Conservation (phyloP, 2,888 invertebrate genomes). For the Pediacus dermestoides region DNA sequence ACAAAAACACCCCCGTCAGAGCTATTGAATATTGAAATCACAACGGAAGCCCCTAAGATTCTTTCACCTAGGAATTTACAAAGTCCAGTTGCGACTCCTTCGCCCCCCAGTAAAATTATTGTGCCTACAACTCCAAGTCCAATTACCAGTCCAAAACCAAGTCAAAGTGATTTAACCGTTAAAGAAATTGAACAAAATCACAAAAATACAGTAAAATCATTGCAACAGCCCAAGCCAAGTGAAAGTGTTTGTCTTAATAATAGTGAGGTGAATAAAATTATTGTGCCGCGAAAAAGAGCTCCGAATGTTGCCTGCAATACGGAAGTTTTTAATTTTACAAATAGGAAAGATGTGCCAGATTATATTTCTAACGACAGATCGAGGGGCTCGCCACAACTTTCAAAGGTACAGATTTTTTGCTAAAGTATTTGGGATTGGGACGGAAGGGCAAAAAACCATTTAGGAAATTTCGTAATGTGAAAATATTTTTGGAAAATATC, state of each 20-base stretch:
- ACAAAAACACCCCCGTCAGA: constrained; percentile 10
- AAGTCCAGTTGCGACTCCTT: constrained; percentile 20
- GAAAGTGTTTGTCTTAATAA: constrained; percentile 49
- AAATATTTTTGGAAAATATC: too few relatives aligned
- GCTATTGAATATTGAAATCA: constrained; percentile 2
- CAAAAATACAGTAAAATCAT: constrained; percentile 63
- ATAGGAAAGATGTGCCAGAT: constrained; percentile 82
- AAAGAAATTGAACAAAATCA: constrained; percentile 67
- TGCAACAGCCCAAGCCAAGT: constrained; percentile 48
- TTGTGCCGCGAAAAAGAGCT: constrained; percentile 28
- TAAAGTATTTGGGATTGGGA: too few relatives aligned
- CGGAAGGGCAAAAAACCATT: too few relatives aligned
- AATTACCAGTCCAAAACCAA: constrained; percentile 28
- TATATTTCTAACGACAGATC: constrained; percentile 86
- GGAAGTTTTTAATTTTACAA: constrained; percentile 78
- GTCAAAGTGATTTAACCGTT: constrained; percentile 55
- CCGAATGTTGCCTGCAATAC: constrained; percentile 24
- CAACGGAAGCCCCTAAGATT: too few relatives aligned
- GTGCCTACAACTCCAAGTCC: constrained; percentile 20
- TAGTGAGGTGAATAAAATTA: constrained; percentile 24
- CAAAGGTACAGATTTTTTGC: too few relatives aligned
- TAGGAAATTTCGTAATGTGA: too few relatives aligned
- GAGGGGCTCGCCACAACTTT: constrained; percentile 63
- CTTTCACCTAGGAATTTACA: too few relatives aligned
- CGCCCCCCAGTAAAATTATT: constrained; percentile 33